A percentile compares a stretch with the other conserved stretches of the same genome.
phyloP scores from a whole-genome alignment of 2,113 vertebrate species.

The Tragelaphus buxtoni region DNA sequence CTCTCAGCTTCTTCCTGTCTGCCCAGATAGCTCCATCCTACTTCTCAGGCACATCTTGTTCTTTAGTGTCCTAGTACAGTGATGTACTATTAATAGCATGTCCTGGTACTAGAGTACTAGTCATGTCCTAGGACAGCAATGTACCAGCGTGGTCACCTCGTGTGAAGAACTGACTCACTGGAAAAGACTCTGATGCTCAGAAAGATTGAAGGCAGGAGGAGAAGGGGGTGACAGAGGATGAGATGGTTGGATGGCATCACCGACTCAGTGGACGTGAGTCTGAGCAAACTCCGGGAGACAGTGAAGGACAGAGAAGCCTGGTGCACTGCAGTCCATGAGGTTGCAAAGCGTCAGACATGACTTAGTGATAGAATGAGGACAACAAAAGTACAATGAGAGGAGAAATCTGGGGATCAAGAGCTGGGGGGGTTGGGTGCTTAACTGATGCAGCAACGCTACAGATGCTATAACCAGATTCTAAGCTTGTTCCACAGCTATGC shows the following conservation, averaged over 20 bases:
- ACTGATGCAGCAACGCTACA: no score
- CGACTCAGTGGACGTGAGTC: not conserved
- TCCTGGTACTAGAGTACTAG: no score
- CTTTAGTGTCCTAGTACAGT: not conserved
- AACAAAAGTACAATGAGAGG: not conserved
- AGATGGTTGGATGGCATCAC: not conserved
- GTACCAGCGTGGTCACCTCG: not conserved
- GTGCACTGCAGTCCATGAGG: not conserved
- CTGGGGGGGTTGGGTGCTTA: no score
- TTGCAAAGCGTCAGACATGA: not conserved
- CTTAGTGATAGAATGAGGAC: accelerated
- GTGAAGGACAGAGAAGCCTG: not conserved
- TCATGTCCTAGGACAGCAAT: not conserved
- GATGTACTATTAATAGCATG: no score
- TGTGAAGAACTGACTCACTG: not conserved
- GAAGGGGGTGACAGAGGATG: not conserved
- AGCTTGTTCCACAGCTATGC: not conserved
- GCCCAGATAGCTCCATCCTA: not conserved
- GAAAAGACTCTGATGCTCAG: not conserved
- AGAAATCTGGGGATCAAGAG: not conserved
- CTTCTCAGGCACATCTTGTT: not conserved
- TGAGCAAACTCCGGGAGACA: not conserved
- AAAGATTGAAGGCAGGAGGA: not conserved
- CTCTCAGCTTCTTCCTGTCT: not conserved
- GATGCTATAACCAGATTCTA: not conserved